phyloP scores from a whole-genome alignment of 2,797 vertebrate species.

The Rachycentron canadum region DNA sequence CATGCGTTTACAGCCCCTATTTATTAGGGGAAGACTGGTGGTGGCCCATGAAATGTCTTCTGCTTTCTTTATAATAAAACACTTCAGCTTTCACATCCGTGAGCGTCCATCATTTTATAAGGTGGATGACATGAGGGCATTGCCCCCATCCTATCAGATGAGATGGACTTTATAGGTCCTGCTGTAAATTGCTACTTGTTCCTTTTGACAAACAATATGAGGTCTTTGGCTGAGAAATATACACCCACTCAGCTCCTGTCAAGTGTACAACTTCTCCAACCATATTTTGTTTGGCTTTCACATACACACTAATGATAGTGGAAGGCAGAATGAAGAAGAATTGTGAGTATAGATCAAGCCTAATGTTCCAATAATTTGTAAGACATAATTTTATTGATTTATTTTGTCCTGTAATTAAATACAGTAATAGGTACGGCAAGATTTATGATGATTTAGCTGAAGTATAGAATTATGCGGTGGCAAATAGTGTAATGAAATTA shows the following conservation, averaged over 20 bases:
- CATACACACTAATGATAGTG: background rate
- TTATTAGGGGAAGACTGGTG: conserved; percentile 59
- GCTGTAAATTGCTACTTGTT: conserved; percentile 62
- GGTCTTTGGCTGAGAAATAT: conserved; percentile 44
- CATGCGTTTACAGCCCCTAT: conserved; percentile 53
- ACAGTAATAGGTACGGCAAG: conserved; percentile 45
- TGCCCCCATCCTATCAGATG: conserved; percentile 44
- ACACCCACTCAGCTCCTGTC: conserved; percentile 22
- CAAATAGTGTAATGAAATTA: conserved; percentile 75
- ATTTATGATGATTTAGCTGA: conserved; percentile 69
- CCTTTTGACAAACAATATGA: conserved; percentile 57
- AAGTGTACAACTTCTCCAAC: conserved; percentile 4
- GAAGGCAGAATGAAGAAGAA: conserved; percentile 24
- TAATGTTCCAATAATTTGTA: conserved; percentile 62
- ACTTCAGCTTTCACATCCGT: conserved; percentile 66
- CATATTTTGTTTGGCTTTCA: conserved; percentile 6
- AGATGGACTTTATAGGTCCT: conserved; percentile 53
- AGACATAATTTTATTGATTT: conserved; percentile 63
- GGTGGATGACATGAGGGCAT: conserved; percentile 54
- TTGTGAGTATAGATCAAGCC: conserved; percentile 45
- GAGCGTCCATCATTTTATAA: conserved; percentile 65
- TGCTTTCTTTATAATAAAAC: conserved; percentile 84
- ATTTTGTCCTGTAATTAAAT: conserved; percentile 70
- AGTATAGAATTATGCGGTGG: conserved; percentile 61
- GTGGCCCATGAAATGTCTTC: conserved; percentile 61